A percentile compares a stretch with the other conserved stretches of the same genome.
phyloP scores from a whole-genome alignment of 2,113 vertebrate species.

The Aythya baeri region DNA sequence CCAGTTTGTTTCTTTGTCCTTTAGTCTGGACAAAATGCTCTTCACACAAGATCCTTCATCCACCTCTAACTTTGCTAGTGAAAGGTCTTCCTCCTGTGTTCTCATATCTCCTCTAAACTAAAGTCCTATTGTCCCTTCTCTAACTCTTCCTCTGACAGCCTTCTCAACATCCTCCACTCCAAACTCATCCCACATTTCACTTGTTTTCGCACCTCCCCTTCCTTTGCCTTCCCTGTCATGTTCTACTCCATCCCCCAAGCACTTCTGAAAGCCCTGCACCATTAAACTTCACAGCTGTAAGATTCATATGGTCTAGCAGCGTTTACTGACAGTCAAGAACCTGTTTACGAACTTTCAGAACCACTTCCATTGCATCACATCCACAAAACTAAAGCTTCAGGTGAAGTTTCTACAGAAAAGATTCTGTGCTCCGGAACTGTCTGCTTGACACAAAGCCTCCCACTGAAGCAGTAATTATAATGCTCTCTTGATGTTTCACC shows the following conservation, averaged over 20 bases:
- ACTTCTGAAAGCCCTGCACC: not conserved
- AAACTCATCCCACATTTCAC: not conserved
- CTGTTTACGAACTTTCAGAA: not conserved
- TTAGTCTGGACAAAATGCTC: not conserved
- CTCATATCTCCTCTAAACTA: not conserved
- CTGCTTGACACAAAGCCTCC: not conserved
- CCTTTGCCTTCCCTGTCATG: not conserved
- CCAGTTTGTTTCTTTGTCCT: not conserved
- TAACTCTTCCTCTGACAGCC: not conserved
- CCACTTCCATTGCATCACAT: not conserved
- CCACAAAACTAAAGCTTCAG: fast-evolving
- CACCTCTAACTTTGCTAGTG: not conserved
- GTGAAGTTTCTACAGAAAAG: not conserved
- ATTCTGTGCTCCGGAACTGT: not conserved
- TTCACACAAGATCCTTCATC: not conserved
- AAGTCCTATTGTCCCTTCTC: not conserved
- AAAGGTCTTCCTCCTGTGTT: not conserved
- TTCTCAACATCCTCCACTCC: not conserved
- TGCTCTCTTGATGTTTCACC: not conserved
- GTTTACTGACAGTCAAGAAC: not conserved
- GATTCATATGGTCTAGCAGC: not conserved
- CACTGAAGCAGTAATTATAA: not conserved
- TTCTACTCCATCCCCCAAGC: not conserved
- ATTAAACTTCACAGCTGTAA: not conserved
- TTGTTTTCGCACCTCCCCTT: not conserved